These are phyloP conservation scores for Drosophila greeni DNA, from an alignment of 2,888 invertebrate species.

Conservation along the genomic window DNA sequence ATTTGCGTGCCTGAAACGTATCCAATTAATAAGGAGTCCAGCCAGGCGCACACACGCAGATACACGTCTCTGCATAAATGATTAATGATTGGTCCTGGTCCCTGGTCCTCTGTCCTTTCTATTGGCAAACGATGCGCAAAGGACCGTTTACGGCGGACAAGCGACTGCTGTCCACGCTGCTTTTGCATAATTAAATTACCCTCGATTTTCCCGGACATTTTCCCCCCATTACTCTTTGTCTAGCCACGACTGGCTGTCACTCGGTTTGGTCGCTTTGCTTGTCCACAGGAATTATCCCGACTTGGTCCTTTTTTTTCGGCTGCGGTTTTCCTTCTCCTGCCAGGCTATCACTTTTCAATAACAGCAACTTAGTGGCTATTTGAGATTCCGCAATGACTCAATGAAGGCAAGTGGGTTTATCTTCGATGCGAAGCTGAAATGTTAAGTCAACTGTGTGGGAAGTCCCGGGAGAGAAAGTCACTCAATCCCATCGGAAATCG, in stretches of 20 bases:
- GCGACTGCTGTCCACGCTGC: conserved; percentile 30
- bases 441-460: conserved; percentile 33
- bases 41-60: conserved; percentile 33
- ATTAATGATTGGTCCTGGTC: conserved; percentile 51
- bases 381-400: conserved; percentile 22
- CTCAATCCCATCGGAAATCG: conserved; percentile 13
- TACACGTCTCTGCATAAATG: conserved; percentile 44
- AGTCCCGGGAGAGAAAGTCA: conserved; percentile 5
- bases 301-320: conserved; percentile 11
- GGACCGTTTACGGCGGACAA: conserved; percentile 31
- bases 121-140: conserved; percentile 38
- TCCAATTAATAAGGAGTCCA: conserved; percentile 52
- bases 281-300: conserved; percentile 23
- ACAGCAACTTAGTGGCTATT: conserved; percentile 17
- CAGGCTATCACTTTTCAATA: conserved; percentile 33
- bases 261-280: conserved; percentile 23
- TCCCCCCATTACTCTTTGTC: conserved; percentile 12
- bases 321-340: neutral
- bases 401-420: conserved; percentile 23
- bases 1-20: conserved; percentile 40
- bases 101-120: conserved; percentile 20
- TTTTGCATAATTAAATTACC: conserved; percentile 53
- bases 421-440: conserved; percentile 1
- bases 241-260: conserved; percentile 21
- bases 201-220: conserved; percentile 15